Evolutionary conservation across 2,797 vertebrate species (phyloP), one percentile per base, ranked within the genome.

Genomic region (Sparidentex hasta): DNA sequence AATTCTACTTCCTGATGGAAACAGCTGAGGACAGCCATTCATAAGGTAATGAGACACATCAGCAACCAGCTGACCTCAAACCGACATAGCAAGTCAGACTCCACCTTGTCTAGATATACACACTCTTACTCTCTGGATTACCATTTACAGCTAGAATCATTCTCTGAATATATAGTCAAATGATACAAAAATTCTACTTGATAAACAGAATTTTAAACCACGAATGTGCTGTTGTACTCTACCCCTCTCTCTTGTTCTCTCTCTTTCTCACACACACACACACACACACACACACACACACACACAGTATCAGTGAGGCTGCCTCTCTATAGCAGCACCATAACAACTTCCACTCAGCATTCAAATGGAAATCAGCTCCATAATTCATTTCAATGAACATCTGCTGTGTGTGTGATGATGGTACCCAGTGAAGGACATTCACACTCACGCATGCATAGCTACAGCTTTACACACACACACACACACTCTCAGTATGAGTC

Each of bases 281-380:
- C 46, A 50, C 81, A 56, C 46, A 50, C 81, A 73, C 50, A 66
- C 47, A 77, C 66, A 13, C 44, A 63, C 38, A 63, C 64, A 56
- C 51, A 71, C 62, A 58, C 20, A 7, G 41, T 62, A 65, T 87
- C 80, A 82, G 71, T 68, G 62, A 78, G 52, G 61, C 48, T 17
- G 51, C 43, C 56, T 69, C 78, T 80, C 52, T 54, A 48, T 61
- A 65, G 81, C 76, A 27, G 78, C 78, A 70, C 48, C 65, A 70
- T 87, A 90, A 86, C 85, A 86, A 87, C 90, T 85, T 85, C 83
- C 83, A 89, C 81, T 90, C 86, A 59, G 80, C 79, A 88, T 92
- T 91, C 85, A 92, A 76, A 93, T 92, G 90, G 88, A 92, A 91
- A 93, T 90, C 80, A 83, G 73, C 74, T 61, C 80, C 65, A 83